Percentiles rank a stretch among this genome's conserved stretches.
Evolutionary conservation across 2,797 vertebrate genomes (phyloP).

Genomic region (Champsocephalus gunnari): DNA sequence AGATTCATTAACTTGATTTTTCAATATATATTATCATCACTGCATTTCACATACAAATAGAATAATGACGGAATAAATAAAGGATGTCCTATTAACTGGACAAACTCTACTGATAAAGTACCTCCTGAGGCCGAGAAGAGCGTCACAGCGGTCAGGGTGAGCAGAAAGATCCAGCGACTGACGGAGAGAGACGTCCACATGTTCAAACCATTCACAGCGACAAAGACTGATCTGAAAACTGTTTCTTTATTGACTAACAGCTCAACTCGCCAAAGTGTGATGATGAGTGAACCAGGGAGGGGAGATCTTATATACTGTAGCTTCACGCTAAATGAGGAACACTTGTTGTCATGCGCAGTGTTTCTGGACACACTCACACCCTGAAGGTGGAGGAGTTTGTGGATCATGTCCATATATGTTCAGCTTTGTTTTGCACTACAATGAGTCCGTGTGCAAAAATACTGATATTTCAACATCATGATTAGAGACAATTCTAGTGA

Average conservation of each 20-base stretch:
- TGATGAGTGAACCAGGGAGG: neutral
- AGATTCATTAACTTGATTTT: too few species aligned
- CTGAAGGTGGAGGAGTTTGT: neutral
- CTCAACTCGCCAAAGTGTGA: neutral
- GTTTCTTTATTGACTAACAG: neutral
- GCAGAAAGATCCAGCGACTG: slow-evolving; percentile 26
- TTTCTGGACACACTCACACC: neutral
- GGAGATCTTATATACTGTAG: neutral
- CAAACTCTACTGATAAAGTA: neutral
- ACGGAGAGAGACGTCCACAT: slow-evolving; percentile 37
- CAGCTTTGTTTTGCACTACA: neutral
- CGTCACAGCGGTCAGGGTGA: neutral
- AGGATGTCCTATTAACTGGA: too few species aligned
- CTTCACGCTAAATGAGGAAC: neutral
- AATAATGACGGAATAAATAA: too few species aligned
- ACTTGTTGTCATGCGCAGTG: neutral
- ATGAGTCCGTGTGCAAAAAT: too few species aligned
- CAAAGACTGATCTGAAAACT: neutral
- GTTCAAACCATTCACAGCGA: neutral
- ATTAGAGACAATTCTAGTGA: too few species aligned
- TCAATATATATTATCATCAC: neutral
- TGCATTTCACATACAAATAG: too few species aligned
- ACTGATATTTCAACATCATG: too few species aligned
- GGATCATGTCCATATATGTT: slow-evolving; percentile 2
- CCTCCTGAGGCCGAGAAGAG: neutral